Evolutionary conservation across 1,140 invertebrate genomes (phyloP).

Genomic region (Mya arenaria): DNA sequence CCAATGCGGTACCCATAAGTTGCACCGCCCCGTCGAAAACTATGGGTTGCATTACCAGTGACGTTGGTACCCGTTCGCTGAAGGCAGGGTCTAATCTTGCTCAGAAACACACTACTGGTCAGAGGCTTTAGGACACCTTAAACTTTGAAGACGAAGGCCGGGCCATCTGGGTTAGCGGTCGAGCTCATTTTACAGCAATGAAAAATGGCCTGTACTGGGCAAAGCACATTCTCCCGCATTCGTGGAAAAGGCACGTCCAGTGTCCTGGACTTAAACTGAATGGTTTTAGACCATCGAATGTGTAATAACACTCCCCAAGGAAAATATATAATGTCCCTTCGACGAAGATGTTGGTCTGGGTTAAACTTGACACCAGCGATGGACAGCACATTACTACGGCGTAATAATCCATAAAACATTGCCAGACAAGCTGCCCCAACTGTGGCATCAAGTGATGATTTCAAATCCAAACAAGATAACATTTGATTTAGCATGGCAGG

Average conservation of each 20-base stretch:
- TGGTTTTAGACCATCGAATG: background rate
- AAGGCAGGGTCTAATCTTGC: background rate
- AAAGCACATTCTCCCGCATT: background rate
- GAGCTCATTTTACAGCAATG: background rate
- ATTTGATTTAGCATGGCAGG: background rate
- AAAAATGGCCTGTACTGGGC: slow-evolving; percentile 3
- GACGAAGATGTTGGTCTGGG: background rate
- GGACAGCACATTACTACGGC: background rate
- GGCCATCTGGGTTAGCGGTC: background rate
- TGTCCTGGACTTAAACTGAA: slow-evolving; percentile 9
- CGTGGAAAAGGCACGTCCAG: slow-evolving; percentile 7
- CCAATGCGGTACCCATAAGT: background rate
- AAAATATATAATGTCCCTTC: background rate
- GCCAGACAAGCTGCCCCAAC: background rate
- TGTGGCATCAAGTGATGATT: background rate
- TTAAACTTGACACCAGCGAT: background rate
- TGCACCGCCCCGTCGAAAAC: background rate
- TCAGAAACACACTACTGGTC: background rate
- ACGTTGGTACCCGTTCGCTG: background rate
- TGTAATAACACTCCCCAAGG: background rate
- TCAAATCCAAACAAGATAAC: background rate
- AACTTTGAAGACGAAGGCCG: background rate
- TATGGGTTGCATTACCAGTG: background rate
- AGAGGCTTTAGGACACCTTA: background rate
- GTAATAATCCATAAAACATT: slow-evolving; percentile 14